Evolutionary conservation across 2,797 vertebrate species (phyloP).

Genomic region (Syncerus caffer): DNA sequence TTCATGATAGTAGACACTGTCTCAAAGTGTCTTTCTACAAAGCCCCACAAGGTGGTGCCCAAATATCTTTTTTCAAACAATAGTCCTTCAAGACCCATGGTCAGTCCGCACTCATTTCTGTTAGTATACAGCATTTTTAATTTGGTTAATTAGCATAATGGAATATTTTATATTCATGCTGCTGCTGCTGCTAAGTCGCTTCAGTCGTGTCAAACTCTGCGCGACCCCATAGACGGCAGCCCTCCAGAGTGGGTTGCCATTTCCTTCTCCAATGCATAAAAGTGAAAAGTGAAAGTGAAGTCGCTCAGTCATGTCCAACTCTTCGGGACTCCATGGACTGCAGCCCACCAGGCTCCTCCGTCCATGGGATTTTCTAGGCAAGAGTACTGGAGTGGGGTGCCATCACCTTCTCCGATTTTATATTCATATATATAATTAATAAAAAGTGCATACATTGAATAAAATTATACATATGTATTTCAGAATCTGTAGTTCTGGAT

Average conservation of each 20-base stretch:
- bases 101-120: neutral
- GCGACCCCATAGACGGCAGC: too few relatives aligned
- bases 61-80: constrained; percentile 57
- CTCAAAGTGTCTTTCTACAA: constrained; percentile 49
- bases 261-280: too few relatives aligned
- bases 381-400: too few relatives aligned
- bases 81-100: neutral
- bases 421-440: neutral
- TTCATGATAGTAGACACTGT: neutral
- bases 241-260: too few relatives aligned
- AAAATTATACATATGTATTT: neutral
- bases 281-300: too few relatives aligned
- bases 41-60: constrained; percentile 72
- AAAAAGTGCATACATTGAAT: neutral
- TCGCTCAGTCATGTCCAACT: too few relatives aligned
- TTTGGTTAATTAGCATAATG: constrained; percentile 8
- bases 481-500: constrained; percentile 4
- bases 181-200: too few relatives aligned
- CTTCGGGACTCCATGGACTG: too few relatives aligned
- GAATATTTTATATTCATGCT: neutral
- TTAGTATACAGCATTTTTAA: neutral
- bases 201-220: too few relatives aligned
- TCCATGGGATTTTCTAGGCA: too few relatives aligned
- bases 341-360: too few relatives aligned
- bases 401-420: neutral